Percentiles rank a stretch among this genome's conserved stretches.
These are phyloP conservation scores for Andrena dorsata DNA, from an alignment of 2,888 invertebrate genomes.

Conservation along the genomic window DNA sequence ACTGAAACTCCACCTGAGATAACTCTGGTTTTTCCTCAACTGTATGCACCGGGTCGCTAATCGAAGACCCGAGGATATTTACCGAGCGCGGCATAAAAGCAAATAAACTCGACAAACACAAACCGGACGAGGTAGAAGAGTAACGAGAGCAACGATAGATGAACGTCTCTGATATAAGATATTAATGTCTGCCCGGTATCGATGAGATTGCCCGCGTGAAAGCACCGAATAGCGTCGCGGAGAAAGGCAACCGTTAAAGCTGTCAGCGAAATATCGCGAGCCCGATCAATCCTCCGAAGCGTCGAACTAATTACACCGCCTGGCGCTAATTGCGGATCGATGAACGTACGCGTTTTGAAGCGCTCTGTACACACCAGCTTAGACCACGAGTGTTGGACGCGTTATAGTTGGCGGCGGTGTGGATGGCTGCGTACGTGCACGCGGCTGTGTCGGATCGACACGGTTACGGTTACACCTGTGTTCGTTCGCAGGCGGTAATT, in stretches of 20 bases:
- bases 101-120: too few species aligned
- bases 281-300: constrained; percentile 12
- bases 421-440: neutral
- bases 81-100: too few species aligned
- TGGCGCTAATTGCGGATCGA: constrained; percentile 24
- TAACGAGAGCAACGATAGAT: too few species aligned
- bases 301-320: constrained; percentile 17
- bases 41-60: too few species aligned
- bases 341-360: constrained; percentile 30
- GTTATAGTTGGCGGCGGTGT: neutral
- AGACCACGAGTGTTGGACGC: constrained; percentile 10
- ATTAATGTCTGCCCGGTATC: neutral
- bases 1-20: too few species aligned
- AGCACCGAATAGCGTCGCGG: neutral
- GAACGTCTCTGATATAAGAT: too few species aligned
- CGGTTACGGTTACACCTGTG: neutral
- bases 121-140: too few species aligned
- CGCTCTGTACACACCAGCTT: constrained; percentile 11
- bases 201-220: too few species aligned
- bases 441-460: neutral
- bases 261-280: constrained; percentile 6
- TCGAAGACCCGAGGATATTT: too few species aligned
- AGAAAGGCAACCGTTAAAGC: neutral
- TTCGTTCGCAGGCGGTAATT: constrained; percentile 11
- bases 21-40: too few species aligned